These are phyloP conservation scores for Campylorhamphus procurvoides DNA, from an alignment of 2,113 vertebrate genomes.

Conservation along the genomic window DNA sequence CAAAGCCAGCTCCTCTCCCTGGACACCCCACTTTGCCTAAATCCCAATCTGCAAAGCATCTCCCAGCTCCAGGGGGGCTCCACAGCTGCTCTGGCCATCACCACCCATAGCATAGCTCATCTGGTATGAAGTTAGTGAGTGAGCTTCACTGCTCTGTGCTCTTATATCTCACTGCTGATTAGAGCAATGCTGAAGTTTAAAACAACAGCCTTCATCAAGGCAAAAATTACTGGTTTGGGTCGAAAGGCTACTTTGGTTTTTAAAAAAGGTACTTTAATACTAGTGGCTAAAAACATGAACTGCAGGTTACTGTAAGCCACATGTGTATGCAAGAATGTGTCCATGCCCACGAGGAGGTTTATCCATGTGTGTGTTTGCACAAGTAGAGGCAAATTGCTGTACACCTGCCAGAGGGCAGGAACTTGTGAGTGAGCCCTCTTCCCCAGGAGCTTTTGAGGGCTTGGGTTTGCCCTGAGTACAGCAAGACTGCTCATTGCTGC, in stretches of 20 bases:
- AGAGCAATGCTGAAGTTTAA: not conserved
- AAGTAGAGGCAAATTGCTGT: not conserved
- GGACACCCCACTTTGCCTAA: not conserved
- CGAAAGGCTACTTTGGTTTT: not conserved
- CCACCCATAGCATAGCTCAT: not conserved
- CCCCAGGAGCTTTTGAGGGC: accelerated
- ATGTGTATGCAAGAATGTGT: accelerated
- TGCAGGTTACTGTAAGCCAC: not conserved
- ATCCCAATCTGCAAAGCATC: not conserved
- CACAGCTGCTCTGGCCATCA: not conserved
- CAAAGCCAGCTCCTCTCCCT: not conserved
- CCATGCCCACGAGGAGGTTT: not conserved
- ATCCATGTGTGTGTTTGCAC: not conserved
- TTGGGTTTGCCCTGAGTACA: not conserved
- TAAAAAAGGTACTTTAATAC: not conserved
- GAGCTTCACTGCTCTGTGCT: not conserved
- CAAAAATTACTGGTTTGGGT: not conserved
- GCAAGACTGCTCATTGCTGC: not conserved
- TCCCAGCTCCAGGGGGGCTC: not conserved
- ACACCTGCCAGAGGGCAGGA: not conserved
- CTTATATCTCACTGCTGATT: not conserved
- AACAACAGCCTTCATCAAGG: not conserved
- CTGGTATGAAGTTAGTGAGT: not conserved
- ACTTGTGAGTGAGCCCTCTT: accelerated
- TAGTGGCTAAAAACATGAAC: accelerated